Conservation (phyloP, 1,140 invertebrate species). For the Pseudomyrmex gracilis region DNA sequence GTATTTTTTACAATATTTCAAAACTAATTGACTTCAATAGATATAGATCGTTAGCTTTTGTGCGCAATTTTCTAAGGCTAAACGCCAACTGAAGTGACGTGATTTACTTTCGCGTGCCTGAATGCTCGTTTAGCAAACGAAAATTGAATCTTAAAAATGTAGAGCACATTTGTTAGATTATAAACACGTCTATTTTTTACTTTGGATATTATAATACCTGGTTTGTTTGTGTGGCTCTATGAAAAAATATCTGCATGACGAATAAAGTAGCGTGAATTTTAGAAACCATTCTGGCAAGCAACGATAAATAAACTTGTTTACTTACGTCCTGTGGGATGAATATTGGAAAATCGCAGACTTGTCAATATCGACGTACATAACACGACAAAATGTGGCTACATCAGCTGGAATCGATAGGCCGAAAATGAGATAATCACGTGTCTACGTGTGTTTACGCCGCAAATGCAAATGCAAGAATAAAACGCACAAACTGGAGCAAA, state of each 20-base stretch:
- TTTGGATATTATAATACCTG: slow-evolving; percentile 1
- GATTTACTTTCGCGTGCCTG: slow-evolving; percentile 17
- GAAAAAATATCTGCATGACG: slow-evolving; percentile 9
- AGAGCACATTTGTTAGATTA: slow-evolving; percentile 10
- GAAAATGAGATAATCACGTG: slow-evolving; percentile 17
- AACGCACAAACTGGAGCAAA: slow-evolving; percentile 45
- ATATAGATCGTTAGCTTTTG: background rate
- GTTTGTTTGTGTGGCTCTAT: slow-evolving; percentile 19
- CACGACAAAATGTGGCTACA: slow-evolving; percentile 11
- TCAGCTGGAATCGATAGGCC: slow-evolving; percentile 42
- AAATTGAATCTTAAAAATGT: slow-evolving; percentile 43
- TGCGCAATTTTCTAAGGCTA: background rate
- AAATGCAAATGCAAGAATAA: slow-evolving; percentile 16
- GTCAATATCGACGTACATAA: slow-evolving; percentile 24
- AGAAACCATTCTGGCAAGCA: slow-evolving; percentile 3
- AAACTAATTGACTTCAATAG: slow-evolving; percentile 1
- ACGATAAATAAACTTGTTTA: slow-evolving; percentile 50
- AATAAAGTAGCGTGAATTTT: slow-evolving; percentile 14
- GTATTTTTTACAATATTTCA: background rate
- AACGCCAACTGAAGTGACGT: background rate
- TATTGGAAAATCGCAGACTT: slow-evolving; percentile 42
- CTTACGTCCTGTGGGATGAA: slow-evolving; percentile 18
- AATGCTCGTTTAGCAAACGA: slow-evolving; percentile 6
- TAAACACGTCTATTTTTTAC: background rate
- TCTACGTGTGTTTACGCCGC: background rate